These are phyloP conservation scores for Scortum barcoo DNA, from an alignment of 2,113 vertebrate species.

Conservation along the genomic window DNA sequence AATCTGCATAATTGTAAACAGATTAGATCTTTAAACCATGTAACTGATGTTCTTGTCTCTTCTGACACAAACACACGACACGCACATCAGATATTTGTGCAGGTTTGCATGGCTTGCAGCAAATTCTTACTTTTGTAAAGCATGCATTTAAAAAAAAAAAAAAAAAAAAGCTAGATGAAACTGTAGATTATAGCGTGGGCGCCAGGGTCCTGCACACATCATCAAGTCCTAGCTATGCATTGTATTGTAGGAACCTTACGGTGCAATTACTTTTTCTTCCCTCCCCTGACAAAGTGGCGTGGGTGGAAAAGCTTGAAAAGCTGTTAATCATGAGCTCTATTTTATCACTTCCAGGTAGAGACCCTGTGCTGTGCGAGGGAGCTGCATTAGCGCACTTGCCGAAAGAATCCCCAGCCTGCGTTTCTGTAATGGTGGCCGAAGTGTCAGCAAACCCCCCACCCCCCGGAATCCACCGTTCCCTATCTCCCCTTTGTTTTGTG, in stretches of 20 bases:
- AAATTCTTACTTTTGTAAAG: constrained; percentile 48
- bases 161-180: constrained; percentile 29
- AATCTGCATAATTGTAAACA: not conserved
- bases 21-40: not conserved
- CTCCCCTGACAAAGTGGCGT: constrained; percentile 74
- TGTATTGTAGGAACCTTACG: constrained; percentile 76
- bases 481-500: constrained; percentile 48
- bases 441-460: constrained; percentile 67
- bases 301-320: constrained; percentile 80
- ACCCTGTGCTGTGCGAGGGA: constrained; percentile 52
- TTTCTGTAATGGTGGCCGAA: constrained; percentile 78
- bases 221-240: constrained; percentile 76
- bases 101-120: constrained; percentile 27
- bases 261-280: constrained; percentile 79
- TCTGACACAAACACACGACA: not conserved
- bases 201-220: constrained; percentile 75
- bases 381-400: constrained; percentile 73
- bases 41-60: not conserved
- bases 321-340: constrained; percentile 82
- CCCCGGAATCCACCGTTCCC: constrained; percentile 54
- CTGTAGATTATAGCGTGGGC: constrained; percentile 77
- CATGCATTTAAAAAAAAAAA: not conserved
- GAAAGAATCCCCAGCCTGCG: constrained; percentile 59
- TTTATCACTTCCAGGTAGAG: constrained; percentile 81
- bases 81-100: constrained; percentile 1